Percentiles rank a stretch among this genome's conserved stretches.
Conservation (phyloP, 2,888 invertebrate genomes). For the Yponomeuta plumbellus region DNA sequence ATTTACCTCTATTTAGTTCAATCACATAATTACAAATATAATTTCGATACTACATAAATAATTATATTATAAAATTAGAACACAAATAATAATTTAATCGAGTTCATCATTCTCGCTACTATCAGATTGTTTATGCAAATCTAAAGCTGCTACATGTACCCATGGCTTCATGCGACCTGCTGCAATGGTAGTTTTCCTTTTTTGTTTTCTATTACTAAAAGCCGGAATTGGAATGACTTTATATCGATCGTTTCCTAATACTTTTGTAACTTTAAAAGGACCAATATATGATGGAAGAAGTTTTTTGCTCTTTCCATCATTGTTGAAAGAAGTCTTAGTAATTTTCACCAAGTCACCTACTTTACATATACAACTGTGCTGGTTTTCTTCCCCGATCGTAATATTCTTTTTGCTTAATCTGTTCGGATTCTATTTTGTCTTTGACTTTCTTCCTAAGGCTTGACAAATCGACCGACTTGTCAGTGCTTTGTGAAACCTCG, state of each 20-base stretch:
- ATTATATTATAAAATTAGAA: not conserved
- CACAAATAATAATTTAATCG: not conserved
- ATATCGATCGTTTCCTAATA: constrained; percentile 21
- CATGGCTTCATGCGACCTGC: constrained; percentile 15
- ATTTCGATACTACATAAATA: not conserved
- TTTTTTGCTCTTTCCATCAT: constrained; percentile 17
- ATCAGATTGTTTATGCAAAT: constrained; percentile 13
- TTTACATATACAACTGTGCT: constrained; percentile 12
- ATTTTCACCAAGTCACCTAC: constrained; percentile 17
- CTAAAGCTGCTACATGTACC: constrained; percentile 16
- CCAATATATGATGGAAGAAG: constrained; percentile 19
- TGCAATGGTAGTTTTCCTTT: constrained; percentile 11
- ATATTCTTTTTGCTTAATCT: too few species aligned
- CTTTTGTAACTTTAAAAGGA: constrained; percentile 18
- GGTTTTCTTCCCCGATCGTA: constrained; percentile 5
- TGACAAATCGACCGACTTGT: not conserved
- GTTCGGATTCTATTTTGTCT: constrained; percentile 11
- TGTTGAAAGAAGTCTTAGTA: constrained; percentile 6
- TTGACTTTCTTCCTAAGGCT: constrained; percentile 6
- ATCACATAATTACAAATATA: not conserved
- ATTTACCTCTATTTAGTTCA: not conserved
- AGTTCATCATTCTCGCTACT: constrained; percentile 5
- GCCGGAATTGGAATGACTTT: constrained; percentile 19
- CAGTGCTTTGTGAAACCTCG: not conserved
- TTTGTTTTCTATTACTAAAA: constrained; percentile 14